Evolutionary conservation across 2,797 vertebrate genomes (phyloP), one percentile per base, ranked within the genome.

Genomic region (Schizopygopsis pylzovi): DNA sequence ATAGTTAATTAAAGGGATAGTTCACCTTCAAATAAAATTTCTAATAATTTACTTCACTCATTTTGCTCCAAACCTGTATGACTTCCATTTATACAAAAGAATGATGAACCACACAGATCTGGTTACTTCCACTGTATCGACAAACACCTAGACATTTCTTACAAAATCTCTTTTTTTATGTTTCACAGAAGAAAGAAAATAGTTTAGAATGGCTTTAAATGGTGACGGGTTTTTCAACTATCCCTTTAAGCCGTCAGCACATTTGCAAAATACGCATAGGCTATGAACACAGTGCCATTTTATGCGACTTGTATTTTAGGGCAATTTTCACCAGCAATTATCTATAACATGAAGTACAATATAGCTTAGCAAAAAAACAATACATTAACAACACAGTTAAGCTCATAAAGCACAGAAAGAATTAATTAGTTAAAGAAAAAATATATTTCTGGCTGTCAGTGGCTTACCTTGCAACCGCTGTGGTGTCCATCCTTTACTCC

Each of bases 401-500:
- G 22, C 39, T 11, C 10, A 18, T 22, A 22, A 41, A 70, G 7
- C 18, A 70, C 16, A 56, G 8, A 77, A 41, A 78, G 3, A 39
- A 41, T 41, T 65, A 0, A 79, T 20, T 47, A 33, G n/a, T 33
- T 1, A 7, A 43, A 45, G 20, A 49, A 22, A 22, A 4, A 8
- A 0, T 0, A 37, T n/a, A 41, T 81, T 39, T 52, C n/a, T 41
- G 47, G 6, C 22, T 56, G 7, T 54, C 33, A 52, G 37, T 71
- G 45, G 18, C 71, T 88, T 86, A 88, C 87, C 87, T 77, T 86
- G n/a, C 54, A 18, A 45, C 49, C 10, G 68, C 37, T 67, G 47
- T 82, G 52, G 37, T 5, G 39, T 77, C 33, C 43, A 13, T 80
- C 22, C 37, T 15, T 22, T 52, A 22, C 16, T 20, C 54, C 43